These are phyloP conservation scores for Drosophila fulvimacula DNA, from an alignment of 2,888 invertebrate genomes.

Conservation along the genomic window DNA sequence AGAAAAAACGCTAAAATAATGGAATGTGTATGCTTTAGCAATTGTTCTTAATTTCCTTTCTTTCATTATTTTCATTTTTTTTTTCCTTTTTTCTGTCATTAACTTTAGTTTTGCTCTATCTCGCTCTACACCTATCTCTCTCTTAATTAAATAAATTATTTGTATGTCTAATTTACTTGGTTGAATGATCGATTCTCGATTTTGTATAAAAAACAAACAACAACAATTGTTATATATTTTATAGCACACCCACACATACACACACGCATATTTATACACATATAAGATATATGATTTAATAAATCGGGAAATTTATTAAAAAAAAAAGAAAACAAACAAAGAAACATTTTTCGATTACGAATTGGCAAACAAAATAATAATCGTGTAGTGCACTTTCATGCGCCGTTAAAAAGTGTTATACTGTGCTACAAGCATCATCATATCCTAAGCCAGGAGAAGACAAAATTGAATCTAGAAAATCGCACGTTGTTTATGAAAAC, in stretches of 20 bases:
- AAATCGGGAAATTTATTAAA: constrained; percentile 40
- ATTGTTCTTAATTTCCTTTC: constrained; percentile 35
- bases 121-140: constrained; percentile 33
- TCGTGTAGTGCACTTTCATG: constrained; percentile 34
- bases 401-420: constrained; percentile 62
- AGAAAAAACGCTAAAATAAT: constrained; percentile 14
- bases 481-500: constrained; percentile 65
- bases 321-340: constrained; percentile 9
- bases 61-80: constrained; percentile 21
- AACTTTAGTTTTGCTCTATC: constrained; percentile 39
- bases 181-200: constrained; percentile 59
- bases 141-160: constrained; percentile 53
- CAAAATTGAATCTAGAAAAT: constrained; percentile 50
- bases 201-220: constrained; percentile 42
- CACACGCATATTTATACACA: constrained; percentile 23
- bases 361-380: constrained; percentile 24
- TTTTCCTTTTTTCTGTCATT: constrained; percentile 8
- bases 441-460: constrained; percentile 45
- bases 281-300: constrained; percentile 18
- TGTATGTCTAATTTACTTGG: constrained; percentile 50
- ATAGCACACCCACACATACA: constrained; percentile 33
- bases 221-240: constrained; percentile 61
- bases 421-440: constrained; percentile 69
- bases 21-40: constrained; percentile 48
- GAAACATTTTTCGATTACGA: constrained; percentile 34